phyloP scores from a whole-genome alignment of 1,140 invertebrate species.

The Drosophila pallidifrons region DNA sequence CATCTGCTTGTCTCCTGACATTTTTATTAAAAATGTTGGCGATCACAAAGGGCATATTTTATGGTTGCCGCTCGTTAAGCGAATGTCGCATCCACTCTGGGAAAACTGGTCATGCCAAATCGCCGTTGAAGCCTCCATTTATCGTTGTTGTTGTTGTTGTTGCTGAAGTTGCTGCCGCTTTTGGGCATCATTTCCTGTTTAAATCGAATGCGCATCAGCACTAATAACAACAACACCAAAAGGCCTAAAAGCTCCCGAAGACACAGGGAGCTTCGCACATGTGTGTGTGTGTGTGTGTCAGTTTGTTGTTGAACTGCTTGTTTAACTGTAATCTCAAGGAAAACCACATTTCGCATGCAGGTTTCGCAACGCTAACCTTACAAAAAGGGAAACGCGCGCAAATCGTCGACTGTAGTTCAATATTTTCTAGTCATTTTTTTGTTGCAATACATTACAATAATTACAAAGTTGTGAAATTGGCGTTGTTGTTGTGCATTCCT shows the following conservation, averaged over 20 bases:
- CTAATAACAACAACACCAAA: constrained; percentile 42
- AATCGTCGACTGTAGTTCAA: constrained; percentile 15
- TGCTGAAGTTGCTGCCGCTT: constrained; percentile 32
- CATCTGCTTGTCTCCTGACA: constrained; percentile 47
- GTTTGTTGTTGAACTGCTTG: constrained; percentile 18
- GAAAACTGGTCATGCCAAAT: constrained; percentile 38
- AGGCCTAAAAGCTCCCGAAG: constrained; percentile 33
- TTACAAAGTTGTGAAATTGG: constrained; percentile 3
- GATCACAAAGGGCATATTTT: constrained; percentile 54
- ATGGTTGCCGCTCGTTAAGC: constrained; percentile 54
- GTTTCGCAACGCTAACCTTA: constrained; percentile 17
- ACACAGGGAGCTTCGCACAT: constrained; percentile 19
- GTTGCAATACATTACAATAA: neutral
- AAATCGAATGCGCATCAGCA: constrained; percentile 23
- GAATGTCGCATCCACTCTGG: constrained; percentile 11
- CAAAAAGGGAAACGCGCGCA: constrained; percentile 16
- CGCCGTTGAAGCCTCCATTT: constrained; percentile 16
- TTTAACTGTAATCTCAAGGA: constrained; percentile 38
- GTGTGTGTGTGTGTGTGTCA: neutral
- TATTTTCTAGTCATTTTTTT: constrained; percentile 5
- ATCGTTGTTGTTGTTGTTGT: constrained; percentile 44
- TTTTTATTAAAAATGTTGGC: constrained; percentile 59
- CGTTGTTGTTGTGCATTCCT: neutral
- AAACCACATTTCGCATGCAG: constrained; percentile 35
- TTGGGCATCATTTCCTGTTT: constrained; percentile 44